Base-by-base conservation (phyloP, 2,797 vertebrate species). In the Pagetopsis macropterus region DNA sequence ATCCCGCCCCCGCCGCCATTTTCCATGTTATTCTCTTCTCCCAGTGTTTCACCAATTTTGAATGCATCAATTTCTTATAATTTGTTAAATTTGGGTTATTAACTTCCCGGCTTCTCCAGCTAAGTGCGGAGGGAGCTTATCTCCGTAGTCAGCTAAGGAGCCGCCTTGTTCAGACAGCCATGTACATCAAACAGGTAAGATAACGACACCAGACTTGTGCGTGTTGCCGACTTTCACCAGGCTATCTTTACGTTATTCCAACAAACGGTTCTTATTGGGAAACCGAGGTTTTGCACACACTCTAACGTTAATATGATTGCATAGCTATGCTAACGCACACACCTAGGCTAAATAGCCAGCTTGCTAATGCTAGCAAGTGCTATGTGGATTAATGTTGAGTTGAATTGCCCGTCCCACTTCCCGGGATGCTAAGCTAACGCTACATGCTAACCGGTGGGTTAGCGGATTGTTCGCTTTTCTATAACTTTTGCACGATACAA, bases 171-270 rank as follows among this genome's bases (percentile, higher is more conserved):
- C 48, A 78, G 60, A 64, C 55, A 72, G 83, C 82, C 81, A 96
- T 96, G 95, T 96, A 96, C 79, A 96, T 96, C 85, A 96, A 96
- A 91, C 95, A 96, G 94, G 95, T 95, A 87, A 86, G 89, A 68
- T 84, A 86, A 21, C 62, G 49, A 31, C 44, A n/a, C 21, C 49
- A 19, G 60, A 69, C 65, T 59, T 70, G n/a, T 68, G 62, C 59
- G 66, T 71, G 82, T 60, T 59, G 70, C 67, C 70, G 51, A 74
- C 37, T 68, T 9, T 76, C 45, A 46, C 15, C 54, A 27, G 27
- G 27, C 27, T 27, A 33, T 62, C 68, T 77, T 54, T 5, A 58
- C 46, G 10, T 3, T 50, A 43, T 56, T 19, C 9, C 2, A 15
- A 9, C 51, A 19, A 60, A 55, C 65, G 16, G 9, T 3, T 49